Percentiles rank a stretch among this genome's conserved stretches.
These are phyloP conservation scores for Hesperia comma DNA, from an alignment of 2,888 invertebrate genomes.

Conservation along the genomic window DNA sequence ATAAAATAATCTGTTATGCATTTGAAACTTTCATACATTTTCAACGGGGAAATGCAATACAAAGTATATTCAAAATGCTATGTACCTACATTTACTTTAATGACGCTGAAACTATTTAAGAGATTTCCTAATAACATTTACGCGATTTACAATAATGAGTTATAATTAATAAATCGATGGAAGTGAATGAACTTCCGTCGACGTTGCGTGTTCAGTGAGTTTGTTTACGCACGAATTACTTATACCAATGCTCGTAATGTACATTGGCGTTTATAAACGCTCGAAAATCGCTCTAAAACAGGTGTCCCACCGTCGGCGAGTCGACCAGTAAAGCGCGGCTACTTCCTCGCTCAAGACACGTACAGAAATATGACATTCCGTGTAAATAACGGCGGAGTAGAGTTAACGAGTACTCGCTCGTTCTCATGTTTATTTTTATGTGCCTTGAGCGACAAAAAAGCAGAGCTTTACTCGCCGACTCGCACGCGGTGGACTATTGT, in stretches of 20 bases:
- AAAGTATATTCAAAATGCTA: not conserved
- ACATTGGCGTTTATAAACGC: constrained; percentile 26
- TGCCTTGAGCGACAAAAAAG: no score
- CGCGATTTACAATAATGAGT: constrained; percentile 15
- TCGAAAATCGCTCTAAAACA: not conserved
- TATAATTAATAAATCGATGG: constrained; percentile 34
- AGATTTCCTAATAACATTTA: constrained; percentile 18
- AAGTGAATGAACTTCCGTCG: constrained; percentile 43
- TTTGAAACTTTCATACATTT: not conserved
- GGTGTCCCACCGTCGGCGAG: no score
- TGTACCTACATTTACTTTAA: not conserved
- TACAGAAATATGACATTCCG: no score
- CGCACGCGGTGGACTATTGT: no score
- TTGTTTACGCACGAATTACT: constrained; percentile 40
- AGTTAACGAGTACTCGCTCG: no score
- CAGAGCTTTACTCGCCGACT: no score
- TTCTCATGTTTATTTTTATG: no score
- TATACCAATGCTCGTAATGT: constrained; percentile 32
- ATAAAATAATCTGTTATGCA: not conserved
- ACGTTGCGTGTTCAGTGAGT: constrained; percentile 39
- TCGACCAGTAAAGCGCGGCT: no score
- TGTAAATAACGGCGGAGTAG: no score
- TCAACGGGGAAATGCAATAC: not conserved
- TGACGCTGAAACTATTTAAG: not conserved
- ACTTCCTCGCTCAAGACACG: no score